Conservation (phyloP, 2,888 invertebrate genomes). For the Pollenia griseotomentosa region DNA sequence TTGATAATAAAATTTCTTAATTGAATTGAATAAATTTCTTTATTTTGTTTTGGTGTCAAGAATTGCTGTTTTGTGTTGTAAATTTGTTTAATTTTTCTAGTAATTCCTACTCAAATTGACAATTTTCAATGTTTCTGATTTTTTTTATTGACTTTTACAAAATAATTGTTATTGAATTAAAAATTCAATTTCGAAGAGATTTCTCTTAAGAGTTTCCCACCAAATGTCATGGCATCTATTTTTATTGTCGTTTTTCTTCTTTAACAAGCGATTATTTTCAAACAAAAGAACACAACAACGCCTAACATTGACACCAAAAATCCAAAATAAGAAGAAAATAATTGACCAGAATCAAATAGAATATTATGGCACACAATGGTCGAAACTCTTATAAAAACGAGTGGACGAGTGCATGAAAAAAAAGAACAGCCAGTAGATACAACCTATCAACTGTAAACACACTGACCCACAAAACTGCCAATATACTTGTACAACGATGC, state of each 20-base stretch:
- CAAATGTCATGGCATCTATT: slow-evolving; percentile 53
- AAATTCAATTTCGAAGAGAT: slow-evolving; percentile 55
- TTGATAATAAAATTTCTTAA: not conserved
- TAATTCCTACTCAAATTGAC: slow-evolving; percentile 17
- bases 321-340: slow-evolving; percentile 72
- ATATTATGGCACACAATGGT: slow-evolving; percentile 46
- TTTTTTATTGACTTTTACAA: slow-evolving; percentile 14
- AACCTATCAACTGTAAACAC: slow-evolving; percentile 73
- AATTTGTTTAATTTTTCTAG: not conserved
- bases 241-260: slow-evolving; percentile 30
- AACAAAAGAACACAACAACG: slow-evolving; percentile 54
- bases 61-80: not conserved
- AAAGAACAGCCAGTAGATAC: slow-evolving; percentile 51
- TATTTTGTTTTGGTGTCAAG: not conserved
- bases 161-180: slow-evolving; percentile 53
- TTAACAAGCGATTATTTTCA: slow-evolving; percentile 48
- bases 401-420: not conserved
- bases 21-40: not conserved
- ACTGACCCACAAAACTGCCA: slow-evolving; percentile 72
- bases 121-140: not conserved
- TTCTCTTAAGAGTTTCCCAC: slow-evolving; percentile 71
- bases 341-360: slow-evolving; percentile 70
- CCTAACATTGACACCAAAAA: slow-evolving; percentile 73
- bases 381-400: slow-evolving; percentile 40
- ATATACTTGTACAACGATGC: slow-evolving; percentile 12